These are phyloP conservation scores for Hemiscyllium ocellatum DNA, from an alignment of 2,113 vertebrate species.

Conservation along the genomic window DNA sequence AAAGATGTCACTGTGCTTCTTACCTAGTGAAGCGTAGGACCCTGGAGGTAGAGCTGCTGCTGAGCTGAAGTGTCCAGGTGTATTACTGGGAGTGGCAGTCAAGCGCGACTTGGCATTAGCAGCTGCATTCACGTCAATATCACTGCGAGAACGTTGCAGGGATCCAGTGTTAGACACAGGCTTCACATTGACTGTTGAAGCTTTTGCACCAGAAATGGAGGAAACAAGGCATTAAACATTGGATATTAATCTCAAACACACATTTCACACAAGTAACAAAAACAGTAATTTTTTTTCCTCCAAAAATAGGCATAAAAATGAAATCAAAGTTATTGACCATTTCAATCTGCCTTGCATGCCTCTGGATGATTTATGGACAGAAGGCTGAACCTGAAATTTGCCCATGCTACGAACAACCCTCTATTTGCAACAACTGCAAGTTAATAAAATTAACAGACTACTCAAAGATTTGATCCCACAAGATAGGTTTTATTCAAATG, in stretches of 20 bases:
- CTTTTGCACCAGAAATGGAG: constrained; percentile 53
- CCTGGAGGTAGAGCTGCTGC: constrained; percentile 87
- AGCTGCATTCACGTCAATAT: constrained; percentile 93
- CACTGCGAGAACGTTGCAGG: constrained; percentile 91
- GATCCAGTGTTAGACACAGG: constrained; percentile 71
- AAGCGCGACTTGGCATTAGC: constrained; percentile 90
- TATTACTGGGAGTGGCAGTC: constrained; percentile 63
- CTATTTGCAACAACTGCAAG: background rate
- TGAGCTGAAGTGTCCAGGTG: constrained; percentile 71
- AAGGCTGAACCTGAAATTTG: background rate
- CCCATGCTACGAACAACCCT: background rate
- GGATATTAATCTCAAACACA: background rate
- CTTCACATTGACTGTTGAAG: constrained; percentile 76
- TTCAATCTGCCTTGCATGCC: background rate
- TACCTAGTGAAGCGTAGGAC: constrained; percentile 96
- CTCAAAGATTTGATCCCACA: background rate
- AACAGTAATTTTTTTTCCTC: background rate
- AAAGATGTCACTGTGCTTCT: constrained; percentile 40
- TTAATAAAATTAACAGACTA: background rate
- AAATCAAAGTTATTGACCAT: constrained; percentile 33
- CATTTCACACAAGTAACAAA: background rate
- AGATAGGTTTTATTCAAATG: background rate
- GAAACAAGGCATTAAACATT: background rate
- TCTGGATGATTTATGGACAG: background rate
- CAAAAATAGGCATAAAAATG: constrained; percentile 31